These are phyloP conservation scores for Micrasema longulum DNA, from an alignment of 1,140 invertebrate genomes.

Conservation along the genomic window DNA sequence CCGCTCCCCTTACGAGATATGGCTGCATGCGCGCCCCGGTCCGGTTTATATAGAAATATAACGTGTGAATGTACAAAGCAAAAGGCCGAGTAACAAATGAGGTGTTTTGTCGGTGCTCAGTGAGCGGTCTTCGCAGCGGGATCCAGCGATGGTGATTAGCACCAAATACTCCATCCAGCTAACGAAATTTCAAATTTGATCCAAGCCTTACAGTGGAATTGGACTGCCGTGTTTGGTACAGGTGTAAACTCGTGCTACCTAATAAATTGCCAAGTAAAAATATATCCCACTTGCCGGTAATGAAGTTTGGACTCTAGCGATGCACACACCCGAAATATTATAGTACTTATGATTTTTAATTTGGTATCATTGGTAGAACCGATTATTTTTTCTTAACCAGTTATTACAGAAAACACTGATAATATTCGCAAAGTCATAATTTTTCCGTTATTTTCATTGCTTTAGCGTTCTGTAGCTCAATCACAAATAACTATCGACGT, in stretches of 20 bases:
- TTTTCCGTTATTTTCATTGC: no score
- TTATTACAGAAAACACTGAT: no score
- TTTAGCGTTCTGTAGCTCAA: no score
- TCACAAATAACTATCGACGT: no score
- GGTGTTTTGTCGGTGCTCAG: slow-evolving; percentile 51
- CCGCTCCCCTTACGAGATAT: slow-evolving; percentile 1
- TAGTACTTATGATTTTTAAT: no score
- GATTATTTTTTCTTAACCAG: no score
- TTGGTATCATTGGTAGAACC: no score
- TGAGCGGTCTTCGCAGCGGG: slow-evolving; percentile 42
- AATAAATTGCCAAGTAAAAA: not conserved
- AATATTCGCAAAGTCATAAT: no score
- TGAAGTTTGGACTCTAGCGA: no score
- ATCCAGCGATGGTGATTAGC: slow-evolving; percentile 49
- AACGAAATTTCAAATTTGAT: slow-evolving; percentile 33
- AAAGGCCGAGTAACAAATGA: slow-evolving; percentile 48
- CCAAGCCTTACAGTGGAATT: slow-evolving; percentile 26
- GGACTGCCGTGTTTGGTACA: slow-evolving; percentile 19
- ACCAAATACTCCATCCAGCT: slow-evolving; percentile 38
- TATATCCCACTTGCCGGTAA: no score
- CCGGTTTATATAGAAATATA: slow-evolving; percentile 26
- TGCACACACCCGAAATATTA: no score
- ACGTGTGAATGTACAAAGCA: slow-evolving; percentile 43
- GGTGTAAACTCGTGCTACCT: slow-evolving; percentile 27
- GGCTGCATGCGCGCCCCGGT: not conserved